Evolutionary conservation across 1,140 invertebrate genomes (phyloP), one percentile per base, ranked within the genome.

Genomic region (Heliconius nattereri): DNA sequence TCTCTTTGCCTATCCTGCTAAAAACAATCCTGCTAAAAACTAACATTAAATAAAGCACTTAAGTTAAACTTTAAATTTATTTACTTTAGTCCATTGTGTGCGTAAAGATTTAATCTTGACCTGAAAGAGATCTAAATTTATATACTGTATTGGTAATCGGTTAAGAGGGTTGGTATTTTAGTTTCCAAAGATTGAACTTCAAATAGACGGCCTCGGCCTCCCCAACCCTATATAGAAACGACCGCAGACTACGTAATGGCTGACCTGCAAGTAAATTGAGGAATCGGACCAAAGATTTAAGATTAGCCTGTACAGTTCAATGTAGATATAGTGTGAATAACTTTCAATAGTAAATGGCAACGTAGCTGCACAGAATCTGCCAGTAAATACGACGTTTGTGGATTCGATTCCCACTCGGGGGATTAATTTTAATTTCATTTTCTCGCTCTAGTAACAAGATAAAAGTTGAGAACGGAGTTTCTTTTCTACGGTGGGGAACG

Each of bases 151-250:
- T 66, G 60, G 60, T 66, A 29, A 66, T 66, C 60, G 60, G 60
- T 66, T 26, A 13, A 66, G 26, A 11, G 60, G 23, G 13, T 66
- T 29, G 26, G 16, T 66, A 66, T 66, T 66, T 66, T 73, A 73
- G 52, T 75, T 40, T 32, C 49, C 13, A 32, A 20, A 54, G 20
- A 40, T 75, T 54, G 73, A 29, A 57, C 52, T 54, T 35, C 29
- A 75, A 75, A 75, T 75, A 75, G 73, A 75, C 49, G 49, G 32
- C 52, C 73, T 29, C 29, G 73, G 26, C 49, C 73, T 57, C 60
- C 23, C 60, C 60, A 66, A 13, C 60, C 8, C 60, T 66, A 66
- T 66, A 29, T 66, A n/a, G 60, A 29, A 66, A 29, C 60, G 60
- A 66, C 60, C 60, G 60, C 60, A 66, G 60, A 66, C 60, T 26